Evolutionary conservation across 2,888 invertebrate genomes (phyloP), one percentile per base, ranked within the genome.

Genomic region (Nineta flava): DNA sequence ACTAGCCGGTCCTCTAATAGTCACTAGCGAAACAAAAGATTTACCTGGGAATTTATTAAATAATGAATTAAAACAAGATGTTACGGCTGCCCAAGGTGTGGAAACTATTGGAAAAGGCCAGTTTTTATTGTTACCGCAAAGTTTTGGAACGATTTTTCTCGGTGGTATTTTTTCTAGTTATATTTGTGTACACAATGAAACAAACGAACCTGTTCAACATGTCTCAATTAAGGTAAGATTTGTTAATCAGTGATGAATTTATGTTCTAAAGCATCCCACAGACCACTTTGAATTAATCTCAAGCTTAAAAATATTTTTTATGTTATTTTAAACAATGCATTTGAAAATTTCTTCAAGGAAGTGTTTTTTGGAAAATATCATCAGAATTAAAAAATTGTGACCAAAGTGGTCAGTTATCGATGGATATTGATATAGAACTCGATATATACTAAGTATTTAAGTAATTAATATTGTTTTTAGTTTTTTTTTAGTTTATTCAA

Each of bases 81-180:
- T 87, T 13, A 85, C 88, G n/a, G 74, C 87, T 31, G 83, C 88
- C 1, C 76, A 77, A 52, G 85, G 85, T 50, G 77, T 87, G 62
- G 88, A 90, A 68, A 83, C 86, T 0, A 70, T 87, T 49, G 79
- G 83, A n/a, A 75, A 87, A 49, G 93, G 94, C 2, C 90, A 94
- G 61, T 88, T 94, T 64, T 73, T 97, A 60, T 73, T 95, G 50
- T 70, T 97, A 48, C 97, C 97, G 12, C 96, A 96, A 71, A 93
- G 90, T 65, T 96, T 97, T 69, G 96, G 96, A 5, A 96, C 93
- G 64, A 95, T 99, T 59, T 97, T 96, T 66, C 73, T 99, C 44
- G 99, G 95, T 15, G 97, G 99, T 74, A 96, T 94, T 12, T 97
- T 99, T 70, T 90, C 96, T 2, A 94, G 96, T 65, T 96, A 95